Evolutionary conservation across 2,888 invertebrate species (phyloP).

Genomic region (Athrips mouffetella): DNA sequence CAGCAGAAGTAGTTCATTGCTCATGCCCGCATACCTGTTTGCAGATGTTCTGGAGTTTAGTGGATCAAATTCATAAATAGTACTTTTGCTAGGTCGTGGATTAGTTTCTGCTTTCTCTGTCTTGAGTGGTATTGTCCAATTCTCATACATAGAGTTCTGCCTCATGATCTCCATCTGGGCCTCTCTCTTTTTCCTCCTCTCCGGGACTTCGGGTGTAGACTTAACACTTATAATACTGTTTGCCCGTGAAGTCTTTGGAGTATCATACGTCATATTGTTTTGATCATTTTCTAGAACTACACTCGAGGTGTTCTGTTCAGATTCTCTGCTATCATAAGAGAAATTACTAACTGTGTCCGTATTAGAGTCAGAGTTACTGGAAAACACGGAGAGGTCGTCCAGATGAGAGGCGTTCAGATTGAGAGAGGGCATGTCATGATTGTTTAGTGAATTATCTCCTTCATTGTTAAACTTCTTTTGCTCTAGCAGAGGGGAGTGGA

Average conservation of each 20-base stretch:
- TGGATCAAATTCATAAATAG: slow-evolving; percentile 87
- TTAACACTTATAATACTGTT: slow-evolving; percentile 51
- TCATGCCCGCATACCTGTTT: slow-evolving; percentile 62
- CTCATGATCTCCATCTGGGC: slow-evolving; percentile 45
- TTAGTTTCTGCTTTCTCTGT: slow-evolving; percentile 28
- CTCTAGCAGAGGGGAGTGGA: slow-evolving; percentile 79
- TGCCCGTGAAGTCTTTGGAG: slow-evolving; percentile 52
- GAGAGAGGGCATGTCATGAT: slow-evolving; percentile 39
- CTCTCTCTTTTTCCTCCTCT: slow-evolving; percentile 48
- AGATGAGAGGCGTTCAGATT: slow-evolving; percentile 50
- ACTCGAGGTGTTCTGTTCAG: slow-evolving; percentile 36
- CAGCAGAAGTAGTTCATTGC: slow-evolving; percentile 80
- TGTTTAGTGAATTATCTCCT: slow-evolving; percentile 25
- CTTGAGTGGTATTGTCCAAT: slow-evolving; percentile 51
- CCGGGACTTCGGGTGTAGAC: slow-evolving; percentile 55
- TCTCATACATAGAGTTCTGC: slow-evolving; percentile 64
- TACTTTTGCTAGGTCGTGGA: slow-evolving; percentile 70
- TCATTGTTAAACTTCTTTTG: slow-evolving; percentile 55
- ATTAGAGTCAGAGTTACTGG: slow-evolving; percentile 59
- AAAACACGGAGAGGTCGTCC: slow-evolving; percentile 61
- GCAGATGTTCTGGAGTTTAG: slow-evolving; percentile 45
- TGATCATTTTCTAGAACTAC: slow-evolving; percentile 39
- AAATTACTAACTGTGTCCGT: slow-evolving; percentile 57
- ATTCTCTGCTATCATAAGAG: slow-evolving; percentile 54
- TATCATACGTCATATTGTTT: slow-evolving; percentile 62